Base-by-base conservation (phyloP, 1,140 invertebrate genomes). In the Bradynema listronoti region DNA sequence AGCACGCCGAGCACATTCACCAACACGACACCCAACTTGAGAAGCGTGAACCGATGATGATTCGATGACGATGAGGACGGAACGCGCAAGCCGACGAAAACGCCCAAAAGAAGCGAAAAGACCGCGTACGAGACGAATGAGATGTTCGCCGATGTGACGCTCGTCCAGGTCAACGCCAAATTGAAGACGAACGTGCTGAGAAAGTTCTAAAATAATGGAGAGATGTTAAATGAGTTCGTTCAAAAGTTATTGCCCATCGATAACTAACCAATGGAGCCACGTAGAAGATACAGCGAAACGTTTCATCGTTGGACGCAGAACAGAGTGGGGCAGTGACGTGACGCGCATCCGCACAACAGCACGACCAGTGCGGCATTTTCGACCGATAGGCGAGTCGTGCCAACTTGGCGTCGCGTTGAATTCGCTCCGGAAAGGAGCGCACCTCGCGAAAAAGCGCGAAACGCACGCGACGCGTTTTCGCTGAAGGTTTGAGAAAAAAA, bases 361-460 rank as follows among this genome's bases (percentile, higher is more conserved):
- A 14, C 36, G 19, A n/a, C 2, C 14, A 19, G 34, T 55, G 14
- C n/a, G 7, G 19, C n/a, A 55, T 56, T 9, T 16, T 27, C 4
- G 4, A 33, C 58, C 63, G 43, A 54, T 68, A 68, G 2, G 66
- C 60, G 4, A 68, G 32, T 34, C 66, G 24, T 6, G 66, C 66
- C 19, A 50, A 27, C 14, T 50, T 56, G 3, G 66, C 66, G 24
- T 68, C 66, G 14, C 27, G 9, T 16, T 49, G 53, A 34, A 68
- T 63, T 33, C 49, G 53, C n/a, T 52, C 68, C 4, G 66, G 66
- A 19, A 68, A 41, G 39, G 49, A 27, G 14, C 66, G 53, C 14
- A 68, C 65, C 59, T 68, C 67, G n/a, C 66, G 66, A 16, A 72
- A 45, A 9, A 57, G 32, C 4, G 69, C 61, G 56, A 68, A 68